Base-by-base conservation (phyloP, 2,888 invertebrate genomes). In the Allygus modestus region DNA sequence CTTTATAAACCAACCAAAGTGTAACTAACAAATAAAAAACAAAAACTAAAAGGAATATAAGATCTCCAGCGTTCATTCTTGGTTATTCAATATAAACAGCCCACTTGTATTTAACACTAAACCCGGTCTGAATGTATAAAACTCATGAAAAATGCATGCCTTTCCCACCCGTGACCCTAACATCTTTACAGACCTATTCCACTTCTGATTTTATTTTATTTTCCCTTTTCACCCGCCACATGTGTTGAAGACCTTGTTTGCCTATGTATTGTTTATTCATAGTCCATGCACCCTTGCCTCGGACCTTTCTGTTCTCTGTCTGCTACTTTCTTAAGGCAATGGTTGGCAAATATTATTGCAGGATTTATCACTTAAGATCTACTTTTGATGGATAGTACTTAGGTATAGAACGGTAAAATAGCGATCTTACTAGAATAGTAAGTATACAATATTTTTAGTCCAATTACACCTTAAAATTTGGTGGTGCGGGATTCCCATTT, bases 171-270 rank as follows among this genome's bases (percentile, higher is more conserved):
- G n/a, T 41, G 75, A 77, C 75, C 75, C 75, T 77, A 77, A 77
- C 75, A 77, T 77, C 75, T 77, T 77, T 77, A 77, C 75, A 17
- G 75, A 77, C 37, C 41, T 51, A 77, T 77, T 77, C 28, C 46
- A 51, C 46, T 41, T 46, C 75, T 77, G 75, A 77, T 77, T 77
- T 77, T 77, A 77, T 77, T 77, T 65, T 65, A 65, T 65, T 65
- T 15, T 28, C 41, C 51, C 75, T 26, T 77, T 77, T 77, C 75
- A 28, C 9, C 31, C 9, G 12, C 33, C 28, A 41, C 37, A 77
- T 41, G 75, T 77, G 75, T 46, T 77, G 75, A 77, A 28, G 46
- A 77, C 75, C 28, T 1, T 71, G 71, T 46, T 46, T 46, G 43
- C 11, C 28, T 28, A 28, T 73, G 31, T 23, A 37, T 77, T 77